Conservation (phyloP, 1,140 invertebrate genomes). For the Polypedilum pembai region DNA sequence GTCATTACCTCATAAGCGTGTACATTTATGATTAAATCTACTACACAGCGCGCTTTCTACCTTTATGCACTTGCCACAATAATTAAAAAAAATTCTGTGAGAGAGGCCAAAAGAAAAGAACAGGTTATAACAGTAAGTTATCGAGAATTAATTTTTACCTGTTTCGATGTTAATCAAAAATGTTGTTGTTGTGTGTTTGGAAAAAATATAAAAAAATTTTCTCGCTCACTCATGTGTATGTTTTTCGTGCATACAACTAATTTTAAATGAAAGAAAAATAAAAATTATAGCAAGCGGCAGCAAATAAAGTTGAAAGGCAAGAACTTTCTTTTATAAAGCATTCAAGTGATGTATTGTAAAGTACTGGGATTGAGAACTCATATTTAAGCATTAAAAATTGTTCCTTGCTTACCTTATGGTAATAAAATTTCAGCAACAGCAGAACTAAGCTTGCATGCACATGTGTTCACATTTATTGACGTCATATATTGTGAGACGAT, state of each 20-base stretch:
- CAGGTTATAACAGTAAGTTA: not conserved
- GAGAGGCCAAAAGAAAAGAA: not conserved
- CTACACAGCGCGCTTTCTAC: not conserved
- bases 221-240: not conserved
- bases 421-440: too few relatives aligned
- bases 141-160: not conserved
- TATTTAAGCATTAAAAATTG: too few relatives aligned
- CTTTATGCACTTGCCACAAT: not conserved
- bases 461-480: too few relatives aligned
- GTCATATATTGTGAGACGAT: too few relatives aligned
- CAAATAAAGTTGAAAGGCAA: too few relatives aligned
- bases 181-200: not conserved
- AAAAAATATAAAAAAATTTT: too few relatives aligned
- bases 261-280: not conserved
- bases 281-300: too few relatives aligned
- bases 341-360: too few relatives aligned
- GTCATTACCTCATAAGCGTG: not conserved
- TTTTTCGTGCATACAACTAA: not conserved
- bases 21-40: not conserved
- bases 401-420: too few relatives aligned
- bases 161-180: slow-evolving; percentile 2
- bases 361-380: too few relatives aligned
- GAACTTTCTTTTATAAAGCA: too few relatives aligned
- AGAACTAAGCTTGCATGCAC: too few relatives aligned
- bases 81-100: not conserved